Evolutionary conservation across 1,140 invertebrate genomes (phyloP), one percentile per base, ranked within the genome.

Genomic region (Drosophila bipectinata): DNA sequence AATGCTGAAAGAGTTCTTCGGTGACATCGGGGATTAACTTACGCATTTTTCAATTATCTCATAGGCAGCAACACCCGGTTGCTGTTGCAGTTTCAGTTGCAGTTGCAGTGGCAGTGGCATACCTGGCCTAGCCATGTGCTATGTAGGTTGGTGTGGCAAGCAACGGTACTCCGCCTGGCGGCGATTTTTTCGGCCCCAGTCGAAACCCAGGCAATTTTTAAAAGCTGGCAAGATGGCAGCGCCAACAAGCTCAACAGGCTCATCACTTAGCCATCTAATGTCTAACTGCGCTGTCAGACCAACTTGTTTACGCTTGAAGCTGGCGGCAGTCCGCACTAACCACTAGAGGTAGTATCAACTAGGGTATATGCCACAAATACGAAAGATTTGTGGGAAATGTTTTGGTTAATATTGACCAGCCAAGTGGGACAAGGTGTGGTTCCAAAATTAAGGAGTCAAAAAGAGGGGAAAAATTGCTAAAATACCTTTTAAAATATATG

Each of bases 71-170:
- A 30, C 41, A 44, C 41, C 34, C 34, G 34, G 10, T 37, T 51
- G 39, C n/a, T 37, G 34, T 15, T 18, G 26, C 55, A 4, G 21
- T 18, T 18, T 9, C 21, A 10, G 28, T n/a, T 15, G 63, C 41
- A 48, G 49, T 57, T 32, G 66, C 67, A 52, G 58, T 55, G 53
- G 68, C 82, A 51, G 62, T 15, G 7, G 32, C 37, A 58, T 73
- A 68, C 62, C 41, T 56, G 59, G 73, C 61, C 71, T 67, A 72
- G 44, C 41, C 60, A 54, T 74, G 72, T 48, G 26, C 48, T 75
- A 79, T 82, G 71, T 87, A 82, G 82, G 82, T 87, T 87, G 82
- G 79, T 87, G 82, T 88, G 82, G 83, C 82, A 87, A 87, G 24
- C 83, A 87, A 87, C 82, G 82, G 82, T 82, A 87, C 74, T 41